Conservation (phyloP, 1,140 invertebrate species). For the Heliconius nattereri region DNA sequence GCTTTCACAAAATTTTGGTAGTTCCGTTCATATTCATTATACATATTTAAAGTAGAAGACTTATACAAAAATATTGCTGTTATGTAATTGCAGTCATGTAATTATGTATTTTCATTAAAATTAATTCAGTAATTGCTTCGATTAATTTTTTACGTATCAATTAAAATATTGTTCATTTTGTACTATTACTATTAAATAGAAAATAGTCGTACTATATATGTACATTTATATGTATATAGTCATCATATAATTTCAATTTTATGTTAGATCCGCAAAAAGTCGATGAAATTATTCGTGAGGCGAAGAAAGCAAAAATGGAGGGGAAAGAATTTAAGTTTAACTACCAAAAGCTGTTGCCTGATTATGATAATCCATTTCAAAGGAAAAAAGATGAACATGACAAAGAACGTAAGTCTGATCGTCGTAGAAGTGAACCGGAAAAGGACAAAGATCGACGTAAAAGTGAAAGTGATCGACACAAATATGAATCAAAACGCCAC, state of each 20-base stretch:
- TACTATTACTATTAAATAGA: not conserved
- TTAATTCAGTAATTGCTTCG: not conserved
- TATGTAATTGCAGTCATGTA: not conserved
- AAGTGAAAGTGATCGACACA: constrained; percentile 40
- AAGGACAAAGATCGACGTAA: constrained; percentile 48
- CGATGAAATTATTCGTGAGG: constrained; percentile 71
- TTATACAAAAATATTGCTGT: not conserved
- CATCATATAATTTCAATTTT: constrained; percentile 11
- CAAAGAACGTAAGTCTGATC: constrained; percentile 40
- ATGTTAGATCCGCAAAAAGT: constrained; percentile 70
- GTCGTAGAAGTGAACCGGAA: constrained; percentile 37
- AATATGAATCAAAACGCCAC: constrained; percentile 54
- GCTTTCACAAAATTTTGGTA: too few relatives aligned
- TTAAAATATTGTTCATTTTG: not conserved
- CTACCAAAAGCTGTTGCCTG: constrained; percentile 68
- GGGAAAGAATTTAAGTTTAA: constrained; percentile 73
- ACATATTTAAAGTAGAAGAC: not conserved
- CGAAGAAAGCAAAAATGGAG: constrained; percentile 68
- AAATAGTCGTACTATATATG: not conserved
- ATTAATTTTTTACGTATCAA: not conserved
- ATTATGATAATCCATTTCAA: constrained; percentile 76
- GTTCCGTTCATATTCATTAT: not conserved
- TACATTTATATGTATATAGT: constrained; percentile 9
- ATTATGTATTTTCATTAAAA: not conserved
- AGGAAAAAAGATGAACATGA: constrained; percentile 61